Evolutionary conservation across 2,113 vertebrate genomes (phyloP).

Genomic region (Megaceryle maxima): DNA sequence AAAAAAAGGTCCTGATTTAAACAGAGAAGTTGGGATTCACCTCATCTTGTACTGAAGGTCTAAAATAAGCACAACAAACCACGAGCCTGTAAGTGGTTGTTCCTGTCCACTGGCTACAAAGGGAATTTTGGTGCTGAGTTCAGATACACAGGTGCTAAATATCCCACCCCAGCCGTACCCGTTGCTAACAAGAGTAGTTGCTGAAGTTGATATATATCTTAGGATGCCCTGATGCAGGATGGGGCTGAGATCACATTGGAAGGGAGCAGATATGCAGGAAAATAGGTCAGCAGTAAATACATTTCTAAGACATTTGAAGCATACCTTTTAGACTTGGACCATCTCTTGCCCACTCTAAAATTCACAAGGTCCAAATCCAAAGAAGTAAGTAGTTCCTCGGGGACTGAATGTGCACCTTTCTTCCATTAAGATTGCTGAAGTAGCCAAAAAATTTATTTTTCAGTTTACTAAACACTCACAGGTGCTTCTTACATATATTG

Average conservation of each 20-base stretch:
- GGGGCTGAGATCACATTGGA: background rate
- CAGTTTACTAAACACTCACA: background rate
- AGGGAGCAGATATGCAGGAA: background rate
- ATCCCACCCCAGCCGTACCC: background rate
- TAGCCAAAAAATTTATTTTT: background rate
- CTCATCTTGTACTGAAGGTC: background rate
- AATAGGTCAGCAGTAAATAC: background rate
- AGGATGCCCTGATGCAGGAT: background rate
- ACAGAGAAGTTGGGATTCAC: background rate
- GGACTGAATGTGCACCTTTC: background rate
- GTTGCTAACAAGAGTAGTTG: background rate
- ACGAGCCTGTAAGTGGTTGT: background rate
- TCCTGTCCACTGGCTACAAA: background rate
- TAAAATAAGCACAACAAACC: background rate
- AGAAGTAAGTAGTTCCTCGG: background rate
- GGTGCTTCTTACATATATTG: background rate
- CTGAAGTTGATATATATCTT: background rate
- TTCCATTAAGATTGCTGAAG: background rate
- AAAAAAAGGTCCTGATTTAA: background rate
- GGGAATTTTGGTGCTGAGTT: background rate
- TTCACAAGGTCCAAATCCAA: background rate
- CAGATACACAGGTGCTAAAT: background rate
- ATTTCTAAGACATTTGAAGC: background rate
- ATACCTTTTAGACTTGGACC: background rate
- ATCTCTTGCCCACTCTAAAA: background rate